Evolutionary conservation across 2,888 invertebrate genomes (phyloP), one percentile per base, ranked within the genome.

Genomic region (Autographa pulchrina): DNA sequence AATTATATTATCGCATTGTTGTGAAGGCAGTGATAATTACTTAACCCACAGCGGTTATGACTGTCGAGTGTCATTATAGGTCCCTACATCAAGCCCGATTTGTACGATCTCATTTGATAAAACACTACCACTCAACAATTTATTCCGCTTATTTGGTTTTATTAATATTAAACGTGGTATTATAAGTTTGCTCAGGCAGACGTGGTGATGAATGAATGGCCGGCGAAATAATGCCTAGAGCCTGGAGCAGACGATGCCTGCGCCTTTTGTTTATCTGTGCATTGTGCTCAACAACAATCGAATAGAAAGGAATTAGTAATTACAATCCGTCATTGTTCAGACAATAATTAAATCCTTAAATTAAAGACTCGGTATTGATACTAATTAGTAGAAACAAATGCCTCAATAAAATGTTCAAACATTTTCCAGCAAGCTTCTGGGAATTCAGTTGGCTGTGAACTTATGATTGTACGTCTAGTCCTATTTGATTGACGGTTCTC

Each of bases 191-290:
- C 54, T 56, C 25, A 13, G 20, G 11, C 3, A 4, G 13, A 56
- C 54, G 4, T 56, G 54, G 31, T n/a, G n/a, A 52, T 52, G 38
- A 11, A 38, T 38, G 38, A 38, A 38, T 38, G 48, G 52, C 18
- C 32, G 54, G 18, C 35, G 54, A 35, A 32, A 32, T 31, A 48
- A 48, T n/a, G 48, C n/a, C n/a, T n/a, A n/a, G 48, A 43, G 58
- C 38, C 63, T 60, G n/a, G 31, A 32, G 38, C 43, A 65, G 70
- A 73, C 70, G 56, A 52, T 65, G 52, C 77, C 54, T 43, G 72
- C 35, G 59, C 54, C 66, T 76, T 75, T 80, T 70, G 76, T 80
- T 65, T 67, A 62, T 72, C 32, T 31, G 6, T 14, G 72, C 71
- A 69, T 80, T 76, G 72, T 70, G 60, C 56, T 60, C 52, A 32